Conservation (phyloP, 30 jellyfish, hydroid and myxozoan species). For the Pseudorhiza aurosa region DNA sequence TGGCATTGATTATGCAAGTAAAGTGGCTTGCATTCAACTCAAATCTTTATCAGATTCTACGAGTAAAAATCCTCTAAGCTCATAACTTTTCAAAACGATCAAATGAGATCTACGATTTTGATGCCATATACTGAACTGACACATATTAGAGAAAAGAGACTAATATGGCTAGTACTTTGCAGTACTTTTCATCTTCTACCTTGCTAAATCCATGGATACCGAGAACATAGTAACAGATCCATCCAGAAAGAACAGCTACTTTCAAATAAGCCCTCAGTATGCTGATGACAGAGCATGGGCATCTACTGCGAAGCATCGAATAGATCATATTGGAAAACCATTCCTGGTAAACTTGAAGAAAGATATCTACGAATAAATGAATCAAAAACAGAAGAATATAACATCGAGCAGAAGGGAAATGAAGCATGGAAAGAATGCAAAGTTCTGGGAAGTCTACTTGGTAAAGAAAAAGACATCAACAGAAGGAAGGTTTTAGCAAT, state of each 20-base stretch:
- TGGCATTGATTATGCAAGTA: too few relatives aligned
- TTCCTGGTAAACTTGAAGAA: slow-evolving; percentile 23
- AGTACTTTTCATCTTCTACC: slow-evolving; percentile 44
- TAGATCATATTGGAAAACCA: slow-evolving; percentile 25
- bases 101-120: too few relatives aligned
- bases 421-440: slow-evolving; percentile 56
- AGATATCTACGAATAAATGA: slow-evolving; percentile 37
- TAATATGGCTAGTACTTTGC: too few relatives aligned
- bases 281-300: slow-evolving; percentile 66
- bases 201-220: too few relatives aligned
- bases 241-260: slow-evolving; percentile 48
- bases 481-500: slow-evolving; percentile 43
- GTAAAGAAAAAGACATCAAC: slow-evolving; percentile 31
- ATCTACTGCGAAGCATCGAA: slow-evolving; percentile 8
- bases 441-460: slow-evolving; percentile 55
- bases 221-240: slow-evolving; percentile 38
- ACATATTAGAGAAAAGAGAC: too few relatives aligned
- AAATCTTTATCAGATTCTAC: too few relatives aligned
- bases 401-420: slow-evolving; percentile 49
- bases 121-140: too few relatives aligned
- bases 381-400: slow-evolving; percentile 58
- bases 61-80: too few relatives aligned
- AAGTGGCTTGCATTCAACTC: too few relatives aligned
- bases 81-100: too few relatives aligned
- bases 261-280: slow-evolving; percentile 44